phyloP scores from a whole-genome alignment of 2,888 invertebrate species.

The Crossocerus cetratus region DNA sequence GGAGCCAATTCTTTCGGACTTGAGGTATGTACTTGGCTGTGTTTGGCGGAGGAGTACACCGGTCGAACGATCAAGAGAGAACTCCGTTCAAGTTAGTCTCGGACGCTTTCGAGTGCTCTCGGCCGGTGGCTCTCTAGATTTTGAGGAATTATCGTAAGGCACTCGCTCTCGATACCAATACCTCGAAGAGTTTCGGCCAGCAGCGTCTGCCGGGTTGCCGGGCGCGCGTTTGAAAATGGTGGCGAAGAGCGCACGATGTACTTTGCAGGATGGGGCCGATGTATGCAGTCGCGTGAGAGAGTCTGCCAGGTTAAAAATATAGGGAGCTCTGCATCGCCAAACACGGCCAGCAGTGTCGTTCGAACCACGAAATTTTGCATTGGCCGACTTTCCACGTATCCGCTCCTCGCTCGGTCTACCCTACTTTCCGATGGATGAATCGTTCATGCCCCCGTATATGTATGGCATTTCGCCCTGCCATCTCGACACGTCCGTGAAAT shows the following conservation, averaged over 20 bases:
- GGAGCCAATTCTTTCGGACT: neutral
- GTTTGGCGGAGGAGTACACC: neutral
- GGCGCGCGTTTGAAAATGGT: neutral
- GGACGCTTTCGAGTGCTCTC: neutral
- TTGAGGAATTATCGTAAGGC: neutral
- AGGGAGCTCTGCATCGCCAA: too few relatives aligned
- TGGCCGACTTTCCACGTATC: too few relatives aligned
- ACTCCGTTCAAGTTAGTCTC: neutral
- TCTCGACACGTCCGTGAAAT: too few relatives aligned
- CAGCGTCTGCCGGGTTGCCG: neutral
- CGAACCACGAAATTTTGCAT: too few relatives aligned
- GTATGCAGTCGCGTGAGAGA: neutral
- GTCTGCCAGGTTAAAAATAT: neutral
- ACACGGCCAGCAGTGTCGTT: too few relatives aligned
- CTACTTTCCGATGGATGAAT: too few relatives aligned
- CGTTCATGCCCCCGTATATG: too few relatives aligned
- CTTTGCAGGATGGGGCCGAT: neutral
- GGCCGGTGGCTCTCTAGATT: neutral
- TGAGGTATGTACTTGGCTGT: neutral
- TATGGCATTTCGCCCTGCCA: too few relatives aligned
- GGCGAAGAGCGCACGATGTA: neutral
- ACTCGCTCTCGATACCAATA: neutral
- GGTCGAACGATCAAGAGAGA: neutral
- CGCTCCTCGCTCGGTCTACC: too few relatives aligned
- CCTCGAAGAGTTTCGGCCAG: constrained; percentile 1